Evolutionary conservation across 1,140 invertebrate genomes (phyloP), one percentile per base, ranked within the genome.

Genomic region (Aporrectodea caliginosa): DNA sequence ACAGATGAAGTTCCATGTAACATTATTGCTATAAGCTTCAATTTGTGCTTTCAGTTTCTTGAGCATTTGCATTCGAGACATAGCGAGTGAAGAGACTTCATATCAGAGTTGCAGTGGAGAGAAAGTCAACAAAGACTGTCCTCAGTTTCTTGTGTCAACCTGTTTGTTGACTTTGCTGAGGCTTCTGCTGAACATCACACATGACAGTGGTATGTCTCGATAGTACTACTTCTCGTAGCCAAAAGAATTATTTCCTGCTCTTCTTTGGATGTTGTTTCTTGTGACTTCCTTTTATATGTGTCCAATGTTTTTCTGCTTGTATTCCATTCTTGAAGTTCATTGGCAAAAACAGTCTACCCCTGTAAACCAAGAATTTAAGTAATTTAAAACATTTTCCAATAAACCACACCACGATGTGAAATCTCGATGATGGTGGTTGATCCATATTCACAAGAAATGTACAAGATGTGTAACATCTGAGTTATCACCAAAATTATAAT

Each of bases 171-270:
- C 94, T 77, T 92, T 95, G 78, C 90, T 98, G 79, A 95, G 96
- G 90, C 94, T 98, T 79, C 91, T 98, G n/a, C 93, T 98, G 84
- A 98, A 97, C 89, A 90, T 98, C 71, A 96, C 95, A 31, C 95
- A 98, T 90, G 93, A 94, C 81, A 88, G 88, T 83, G 84, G 88
- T 89, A 84, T 83, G 85, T 80, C 27, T 29, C 12, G 78, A n/a
- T 77, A 89, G 83, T 16, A 33, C 78, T 31, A 16, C 22, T n/a
- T n/a, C n/a, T n/a, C n/a, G n/a, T n/a, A n/a, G n/a, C n/a, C n/a
- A n/a, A n/a, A n/a, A n/a, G n/a, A n/a, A n/a, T n/a, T n/a, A n/a
- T n/a, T n/a, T n/a, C n/a, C n/a, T n/a, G n/a, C n/a, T n/a, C n/a
- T n/a, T n/a, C n/a, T n/a, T n/a, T n/a, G n/a, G n/a, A n/a, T n/a